Conservation (phyloP, 2,797 vertebrate genomes). For the Cirrhinus molitorella region DNA sequence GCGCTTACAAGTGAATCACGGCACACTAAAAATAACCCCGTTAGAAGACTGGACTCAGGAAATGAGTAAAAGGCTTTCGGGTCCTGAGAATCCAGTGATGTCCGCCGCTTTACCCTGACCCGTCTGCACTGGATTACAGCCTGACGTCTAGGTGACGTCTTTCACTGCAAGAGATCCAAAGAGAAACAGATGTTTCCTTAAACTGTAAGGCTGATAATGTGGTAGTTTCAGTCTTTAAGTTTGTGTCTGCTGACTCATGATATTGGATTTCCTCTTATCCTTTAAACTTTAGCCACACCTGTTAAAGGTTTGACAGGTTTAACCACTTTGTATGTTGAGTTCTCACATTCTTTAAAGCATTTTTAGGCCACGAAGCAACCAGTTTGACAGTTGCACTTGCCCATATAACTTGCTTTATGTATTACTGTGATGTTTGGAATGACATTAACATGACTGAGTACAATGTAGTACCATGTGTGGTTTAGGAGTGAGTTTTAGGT, state of each 20-base stretch:
- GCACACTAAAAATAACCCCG: slow-evolving; percentile 22
- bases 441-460: neutral
- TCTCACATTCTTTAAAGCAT: slow-evolving; percentile 7
- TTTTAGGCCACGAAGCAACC: neutral
- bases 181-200: neutral
- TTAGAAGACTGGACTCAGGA: slow-evolving; percentile 19
- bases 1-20: slow-evolving; percentile 51
- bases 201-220: neutral
- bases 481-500: neutral
- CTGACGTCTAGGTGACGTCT: slow-evolving; percentile 13
- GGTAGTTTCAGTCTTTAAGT: neutral
- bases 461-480: neutral
- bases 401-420: neutral
- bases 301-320: slow-evolving; percentile 4
- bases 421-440: neutral
- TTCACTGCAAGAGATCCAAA: neutral
- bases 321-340: neutral
- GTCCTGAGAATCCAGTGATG: neutral
- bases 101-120: neutral
- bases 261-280: neutral
- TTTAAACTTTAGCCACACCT: slow-evolving; percentile 16
- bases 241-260: slow-evolving; percentile 28
- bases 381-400: neutral
- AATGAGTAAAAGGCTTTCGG: slow-evolving; percentile 52
- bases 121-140: neutral